Base-by-base conservation (phyloP, 2,888 invertebrate species). In the Eupithecia inturbata region DNA sequence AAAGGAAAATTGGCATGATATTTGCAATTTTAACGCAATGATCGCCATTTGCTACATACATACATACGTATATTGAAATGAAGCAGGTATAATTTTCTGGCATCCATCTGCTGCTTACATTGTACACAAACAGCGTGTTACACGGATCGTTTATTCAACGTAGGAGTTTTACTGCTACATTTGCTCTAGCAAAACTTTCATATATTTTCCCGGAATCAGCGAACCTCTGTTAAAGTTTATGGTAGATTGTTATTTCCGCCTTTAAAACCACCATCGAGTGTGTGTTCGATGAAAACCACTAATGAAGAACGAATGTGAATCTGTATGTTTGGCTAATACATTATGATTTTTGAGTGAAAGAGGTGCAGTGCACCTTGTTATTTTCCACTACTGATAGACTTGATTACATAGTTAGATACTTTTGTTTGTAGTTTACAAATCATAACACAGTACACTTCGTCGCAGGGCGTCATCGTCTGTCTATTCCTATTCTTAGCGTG, bases 61-160 rank as follows among this genome's bases (percentile, higher is more conserved):
- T 12, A 3, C 26, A 22, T 53, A 53, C 12, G 12, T 12, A 49
- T 22, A 22, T 22, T 22, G 3, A 22, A 22, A 53, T 53, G 26
- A 82, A 81, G 69, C 77, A 78, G 74, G 78, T 80, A 86, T 89
- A 88, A 90, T 88, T 90, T 88, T 89, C 86, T 77, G 80, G 80
- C 83, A 81, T 86, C 83, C 88, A 89, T 90, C 88, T 89, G 88
- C 86, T 87, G 87, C 84, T 85, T 83, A 82, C 83, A 86, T 85
- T 84, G 84, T 72, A 62, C 41, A 45, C 72, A 64, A 72, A 72
- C 74, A 68, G 26, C 28, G 64, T 71, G 53, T 72, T 72, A 75
- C 68, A 70, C 64, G 67, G 70, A 49, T 36, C 14, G 53, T 69
- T 67, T 57, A 64, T n/a, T 75, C 12, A 82, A 82, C 83, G 83